Evolutionary conservation across 2,797 vertebrate species (phyloP).

Genomic region (Phoeniculus purpureus): DNA sequence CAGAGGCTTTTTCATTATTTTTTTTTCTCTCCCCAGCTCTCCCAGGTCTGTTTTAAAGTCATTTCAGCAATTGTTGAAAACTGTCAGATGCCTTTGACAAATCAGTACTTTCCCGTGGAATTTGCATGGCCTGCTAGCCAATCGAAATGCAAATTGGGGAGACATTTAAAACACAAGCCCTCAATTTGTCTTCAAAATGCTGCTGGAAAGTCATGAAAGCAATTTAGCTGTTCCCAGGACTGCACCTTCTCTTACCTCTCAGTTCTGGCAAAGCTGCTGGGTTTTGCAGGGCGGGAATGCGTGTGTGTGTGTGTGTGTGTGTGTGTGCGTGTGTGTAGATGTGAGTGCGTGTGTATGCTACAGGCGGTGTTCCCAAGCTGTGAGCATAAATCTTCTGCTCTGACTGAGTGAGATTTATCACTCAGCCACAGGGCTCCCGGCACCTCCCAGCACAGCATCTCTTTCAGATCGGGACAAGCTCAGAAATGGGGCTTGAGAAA

Average conservation of each 20-base stretch:
- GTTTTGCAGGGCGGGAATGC: not conserved
- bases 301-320: not conserved
- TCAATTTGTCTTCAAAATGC: constrained; percentile 73
- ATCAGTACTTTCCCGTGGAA: constrained; percentile 74
- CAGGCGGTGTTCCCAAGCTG: constrained; percentile 34
- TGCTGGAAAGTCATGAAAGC: constrained; percentile 75
- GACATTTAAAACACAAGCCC: constrained; percentile 75
- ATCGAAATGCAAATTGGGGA: constrained; percentile 79
- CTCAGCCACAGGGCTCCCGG: constrained; percentile 38
- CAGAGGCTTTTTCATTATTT: constrained; percentile 35
- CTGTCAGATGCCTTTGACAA: constrained; percentile 76
- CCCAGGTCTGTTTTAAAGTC: constrained; percentile 71
- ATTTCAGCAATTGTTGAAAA: constrained; percentile 74
- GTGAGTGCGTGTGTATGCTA: not conserved
- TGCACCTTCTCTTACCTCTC: constrained; percentile 32
- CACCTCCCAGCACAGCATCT: not conserved
- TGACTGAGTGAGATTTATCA: constrained; percentile 72
- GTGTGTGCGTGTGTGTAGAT: not conserved
- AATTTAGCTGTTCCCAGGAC: constrained; percentile 65
- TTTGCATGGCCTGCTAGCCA: constrained; percentile 71
- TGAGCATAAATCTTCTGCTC: constrained; percentile 60
- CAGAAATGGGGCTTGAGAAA: not conserved
- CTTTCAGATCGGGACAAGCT: not conserved
- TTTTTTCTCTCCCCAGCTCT: constrained; percentile 34
- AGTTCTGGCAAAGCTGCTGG: constrained; percentile 26